Evolutionary conservation across 2,797 vertebrate genomes (phyloP), one percentile per base, ranked within the genome.

Genomic region (Heterohyrax brucei): DNA sequence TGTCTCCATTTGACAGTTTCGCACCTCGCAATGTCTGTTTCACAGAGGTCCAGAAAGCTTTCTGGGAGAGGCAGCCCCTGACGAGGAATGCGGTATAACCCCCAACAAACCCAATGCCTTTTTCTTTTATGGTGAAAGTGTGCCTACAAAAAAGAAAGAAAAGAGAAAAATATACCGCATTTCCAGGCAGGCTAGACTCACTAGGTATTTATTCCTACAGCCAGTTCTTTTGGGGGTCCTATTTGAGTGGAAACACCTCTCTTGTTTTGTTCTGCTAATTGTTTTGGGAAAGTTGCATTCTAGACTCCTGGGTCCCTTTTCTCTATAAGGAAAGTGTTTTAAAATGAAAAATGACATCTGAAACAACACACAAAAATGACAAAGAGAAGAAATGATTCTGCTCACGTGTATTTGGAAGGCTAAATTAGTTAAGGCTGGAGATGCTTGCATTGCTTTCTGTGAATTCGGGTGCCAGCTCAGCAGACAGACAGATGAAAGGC

Each of bases 1-100:
- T 95, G 97, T 97, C 95, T 97, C n/a, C 91, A 46, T 84, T 92
- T 96, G 97, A 96, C 95, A 96, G 96, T 84, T 96, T 97, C 97
- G 97, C 97, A 96, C 97, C 89, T 94, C 28, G 18, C 94, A 13
- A 89, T 94, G 96, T 97, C 97, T 98, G 97, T 89, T 97, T 95
- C 91, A 4, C 12, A 95, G 91, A 90, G 62, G 68, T 56, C 89
- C 73, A 79, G 91, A 96, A 97, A 95, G 92, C 95, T 95, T 95
- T 95, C 80, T 28, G 68, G 73, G 95, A 81, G 85, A 64, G 72
- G 53, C 53, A 13, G 53, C 18, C 53, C 53, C 53, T 56, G 53
- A 56, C 53, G 53, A 56, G 53, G 53, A 16, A 13, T 10, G 53
- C 53, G 18, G 53, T 16, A 56, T 16, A 56, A 13, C 3, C n/a